These are phyloP conservation scores for Hirtodrosophila alboralis DNA, from an alignment of 2,888 invertebrate genomes.

Conservation along the genomic window DNA sequence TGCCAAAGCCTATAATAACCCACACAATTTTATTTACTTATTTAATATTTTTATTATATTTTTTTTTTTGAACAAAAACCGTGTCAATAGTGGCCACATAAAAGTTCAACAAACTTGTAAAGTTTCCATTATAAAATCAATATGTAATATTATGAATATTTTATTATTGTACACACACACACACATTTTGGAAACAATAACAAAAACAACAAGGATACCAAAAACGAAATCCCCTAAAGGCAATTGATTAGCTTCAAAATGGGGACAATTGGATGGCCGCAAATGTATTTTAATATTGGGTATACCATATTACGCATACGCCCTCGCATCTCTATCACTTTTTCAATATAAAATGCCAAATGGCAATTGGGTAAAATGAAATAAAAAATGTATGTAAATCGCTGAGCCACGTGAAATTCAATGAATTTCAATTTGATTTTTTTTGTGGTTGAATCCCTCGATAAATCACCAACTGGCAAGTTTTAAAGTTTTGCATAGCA, in stretches of 20 bases:
- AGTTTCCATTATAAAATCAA: slow-evolving; percentile 64
- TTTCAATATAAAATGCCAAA: slow-evolving; percentile 14
- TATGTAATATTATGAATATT: slow-evolving; percentile 67
- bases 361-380: slow-evolving; percentile 53
- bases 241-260: slow-evolving; percentile 67
- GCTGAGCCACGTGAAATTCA: slow-evolving; percentile 56
- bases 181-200: slow-evolving; percentile 7
- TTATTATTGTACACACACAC: slow-evolving; percentile 39
- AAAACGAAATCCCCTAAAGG: slow-evolving; percentile 54
- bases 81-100: slow-evolving; percentile 30
- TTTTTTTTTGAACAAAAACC: too few species aligned
- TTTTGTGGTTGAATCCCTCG: slow-evolving; percentile 36
- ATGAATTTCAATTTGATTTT: slow-evolving; percentile 57
- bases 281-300: slow-evolving; percentile 51
- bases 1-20: slow-evolving; percentile 38
- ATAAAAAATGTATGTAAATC: slow-evolving; percentile 70
- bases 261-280: slow-evolving; percentile 44
- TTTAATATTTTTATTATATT: too few species aligned
- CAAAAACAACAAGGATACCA: slow-evolving; percentile 16
- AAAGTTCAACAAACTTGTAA: slow-evolving; percentile 58
- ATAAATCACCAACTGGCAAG: slow-evolving; percentile 46
- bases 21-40: slow-evolving; percentile 4
- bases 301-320: slow-evolving; percentile 15
- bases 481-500: slow-evolving; percentile 40
- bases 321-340: background rate